Conservation (phyloP, 1,140 invertebrate genomes). For the Drosophila burlai region DNA sequence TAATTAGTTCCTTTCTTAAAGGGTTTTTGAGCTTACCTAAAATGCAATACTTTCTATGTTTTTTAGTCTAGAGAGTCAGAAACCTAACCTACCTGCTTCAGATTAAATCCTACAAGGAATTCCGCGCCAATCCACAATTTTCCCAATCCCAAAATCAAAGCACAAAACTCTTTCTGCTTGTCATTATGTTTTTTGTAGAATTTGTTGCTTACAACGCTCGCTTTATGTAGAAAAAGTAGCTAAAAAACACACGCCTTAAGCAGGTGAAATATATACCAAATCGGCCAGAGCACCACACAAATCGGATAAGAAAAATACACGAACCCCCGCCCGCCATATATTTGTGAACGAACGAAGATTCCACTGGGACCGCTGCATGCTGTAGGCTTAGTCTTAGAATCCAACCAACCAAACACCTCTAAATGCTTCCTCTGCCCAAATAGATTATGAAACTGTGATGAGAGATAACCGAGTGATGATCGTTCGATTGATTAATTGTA, state of each 20-base stretch:
- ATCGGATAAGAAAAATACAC: background rate
- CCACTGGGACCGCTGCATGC: constrained; percentile 55
- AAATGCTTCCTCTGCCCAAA: constrained; percentile 28
- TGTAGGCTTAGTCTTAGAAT: constrained; percentile 49
- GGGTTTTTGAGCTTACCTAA: background rate
- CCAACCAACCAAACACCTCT: constrained; percentile 1
- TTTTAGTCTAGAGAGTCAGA: background rate
- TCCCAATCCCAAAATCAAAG: background rate
- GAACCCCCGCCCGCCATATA: background rate
- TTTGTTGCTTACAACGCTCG: constrained; percentile 30
- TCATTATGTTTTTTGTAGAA: constrained; percentile 21
- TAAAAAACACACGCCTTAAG: background rate
- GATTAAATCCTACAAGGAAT: background rate
- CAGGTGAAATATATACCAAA: background rate
- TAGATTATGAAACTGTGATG: constrained; percentile 25
- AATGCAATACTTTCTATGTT: no score
- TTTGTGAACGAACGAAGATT: constrained; percentile 6
- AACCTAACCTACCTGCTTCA: background rate
- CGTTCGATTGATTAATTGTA: constrained; percentile 6
- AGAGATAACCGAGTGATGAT: constrained; percentile 19
- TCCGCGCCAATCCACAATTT: background rate
- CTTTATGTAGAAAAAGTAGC: constrained; percentile 25
- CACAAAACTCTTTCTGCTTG: background rate
- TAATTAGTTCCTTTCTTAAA: background rate
- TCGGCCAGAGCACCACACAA: constrained; percentile 3